Evolutionary conservation across 2,113 vertebrate genomes (phyloP), one percentile per base, ranked within the genome.

Genomic region (Menidia beryllina): DNA sequence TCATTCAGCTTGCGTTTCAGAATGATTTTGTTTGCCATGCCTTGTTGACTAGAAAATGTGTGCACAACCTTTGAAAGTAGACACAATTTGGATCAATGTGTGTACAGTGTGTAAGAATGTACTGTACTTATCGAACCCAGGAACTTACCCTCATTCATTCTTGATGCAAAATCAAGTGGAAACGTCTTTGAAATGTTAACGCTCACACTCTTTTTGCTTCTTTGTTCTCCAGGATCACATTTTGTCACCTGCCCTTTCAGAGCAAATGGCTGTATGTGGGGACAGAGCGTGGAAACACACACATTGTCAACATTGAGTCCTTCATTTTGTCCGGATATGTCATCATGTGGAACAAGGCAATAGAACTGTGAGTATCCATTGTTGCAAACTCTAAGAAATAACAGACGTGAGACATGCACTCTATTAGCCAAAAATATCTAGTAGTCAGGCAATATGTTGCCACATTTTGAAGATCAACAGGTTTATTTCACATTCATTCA

Each of bases 341-440:
- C 89, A 98, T 99, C 85, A 99, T 99, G 97, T 99, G 97, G 97
- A 99, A 99, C 94, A 98, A 98, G 92, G 97, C 98, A 90, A 99
- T 99, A 89, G 97, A 99, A 93, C 88, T 99, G 98, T 99, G 90
- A 99, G 97, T 99, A 45, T 36, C 48, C 6, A 3, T 25, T 38
- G 43, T 41, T 72, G 2, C 36, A 63, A 36, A 41, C 41, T 1
- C 13, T 5, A 45, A n/a, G 30, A 34, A 34, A 8, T 5, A 34
- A 34, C 30, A 34, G 30, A 34, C 30, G 10, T 6, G 7, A 34
- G 5, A 34, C 5, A 5, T 34, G 30, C 30, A 34, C 30, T 34
- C 30, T 34, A 34, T 34, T 34, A 34, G 30, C 30, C 30, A 34
- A 34, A 34, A n/a, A 36, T 36, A 10, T 9, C 14, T 39, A 2